Percentiles rank a stretch among this genome's conserved stretches.
phyloP scores from a whole-genome alignment of 1,140 invertebrate species.

The Drosophila prosaltans region DNA sequence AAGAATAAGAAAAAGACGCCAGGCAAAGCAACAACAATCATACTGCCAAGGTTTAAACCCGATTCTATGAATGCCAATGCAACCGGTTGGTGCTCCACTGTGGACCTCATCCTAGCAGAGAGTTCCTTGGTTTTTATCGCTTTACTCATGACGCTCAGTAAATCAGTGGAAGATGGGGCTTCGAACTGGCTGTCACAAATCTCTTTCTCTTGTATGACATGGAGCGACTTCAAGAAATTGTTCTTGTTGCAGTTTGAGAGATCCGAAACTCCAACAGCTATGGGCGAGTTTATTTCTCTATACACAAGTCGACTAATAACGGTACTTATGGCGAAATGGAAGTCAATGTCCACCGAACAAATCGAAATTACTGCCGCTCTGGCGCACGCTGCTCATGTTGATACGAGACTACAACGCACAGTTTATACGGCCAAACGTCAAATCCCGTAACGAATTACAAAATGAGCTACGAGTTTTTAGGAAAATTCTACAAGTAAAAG shows the following conservation, averaged over 20 bases:
- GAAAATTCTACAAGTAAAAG: constrained; percentile 7
- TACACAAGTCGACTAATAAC: constrained; percentile 17
- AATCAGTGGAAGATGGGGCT: constrained; percentile 6
- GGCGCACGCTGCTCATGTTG: constrained; percentile 7
- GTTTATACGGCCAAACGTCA: constrained; percentile 15
- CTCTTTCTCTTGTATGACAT: constrained; percentile 5
- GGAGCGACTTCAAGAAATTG: constrained; percentile 7
- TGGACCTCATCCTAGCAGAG: constrained; percentile 16
- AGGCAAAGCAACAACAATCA: neutral
- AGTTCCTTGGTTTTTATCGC: neutral
- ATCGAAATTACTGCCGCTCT: neutral
- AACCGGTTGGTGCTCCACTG: constrained; percentile 18
- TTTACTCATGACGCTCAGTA: neutral
- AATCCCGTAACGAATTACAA: constrained; percentile 17
- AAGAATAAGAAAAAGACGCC: neutral
- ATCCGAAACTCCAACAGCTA: neutral
- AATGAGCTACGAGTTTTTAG: constrained; percentile 7
- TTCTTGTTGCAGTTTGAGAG: constrained; percentile 16
- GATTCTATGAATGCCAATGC: constrained; percentile 5
- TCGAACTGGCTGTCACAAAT: neutral
- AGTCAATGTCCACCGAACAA: neutral
- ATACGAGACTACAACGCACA: constrained; percentile 12
- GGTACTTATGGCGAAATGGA: no score
- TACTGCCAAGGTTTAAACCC: constrained; percentile 15
- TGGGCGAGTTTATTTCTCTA: constrained; percentile 11